Conservation (phyloP, 2,888 invertebrate genomes). For the Eulithis prunata region DNA sequence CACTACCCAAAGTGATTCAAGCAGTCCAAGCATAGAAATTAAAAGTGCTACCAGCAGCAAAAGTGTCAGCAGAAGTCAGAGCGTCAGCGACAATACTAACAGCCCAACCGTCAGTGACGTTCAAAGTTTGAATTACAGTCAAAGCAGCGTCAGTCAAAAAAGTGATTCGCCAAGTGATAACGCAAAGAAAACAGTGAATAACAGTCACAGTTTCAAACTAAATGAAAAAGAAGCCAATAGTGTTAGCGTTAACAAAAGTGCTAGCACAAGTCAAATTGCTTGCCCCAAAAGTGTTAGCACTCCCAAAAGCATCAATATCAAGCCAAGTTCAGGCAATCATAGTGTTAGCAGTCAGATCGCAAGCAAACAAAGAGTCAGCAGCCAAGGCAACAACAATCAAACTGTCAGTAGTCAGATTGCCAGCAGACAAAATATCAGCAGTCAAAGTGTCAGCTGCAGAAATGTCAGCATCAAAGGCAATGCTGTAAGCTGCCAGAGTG, state of each 20-base stretch:
- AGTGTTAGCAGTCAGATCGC: constrained; percentile 5
- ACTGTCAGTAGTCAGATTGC: background rate
- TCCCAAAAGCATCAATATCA: constrained; percentile 1
- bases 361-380: constrained; percentile 13
- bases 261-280: background rate
- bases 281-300: constrained; percentile 5
- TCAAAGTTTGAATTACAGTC: constrained; percentile 16
- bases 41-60: constrained; percentile 27
- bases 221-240: constrained; percentile 10
- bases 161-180: constrained; percentile 10
- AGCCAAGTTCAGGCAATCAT: constrained; percentile 2
- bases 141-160: constrained; percentile 17
- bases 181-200: constrained; percentile 13
- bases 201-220: constrained; percentile 27
- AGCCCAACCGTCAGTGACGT: constrained; percentile 17
- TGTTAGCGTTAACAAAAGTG: constrained; percentile 10
- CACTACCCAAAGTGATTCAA: constrained; percentile 3
- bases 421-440: constrained; percentile 9
- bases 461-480: too few species aligned
- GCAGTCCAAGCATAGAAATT: constrained; percentile 8
- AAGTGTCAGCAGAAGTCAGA: constrained; percentile 29
- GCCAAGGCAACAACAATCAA: background rate
- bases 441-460: constrained; percentile 6
- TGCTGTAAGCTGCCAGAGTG: background rate
- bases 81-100: constrained; percentile 26